These are phyloP conservation scores for Leucophora obtusa DNA, from an alignment of 2,888 invertebrate species.

Conservation along the genomic window DNA sequence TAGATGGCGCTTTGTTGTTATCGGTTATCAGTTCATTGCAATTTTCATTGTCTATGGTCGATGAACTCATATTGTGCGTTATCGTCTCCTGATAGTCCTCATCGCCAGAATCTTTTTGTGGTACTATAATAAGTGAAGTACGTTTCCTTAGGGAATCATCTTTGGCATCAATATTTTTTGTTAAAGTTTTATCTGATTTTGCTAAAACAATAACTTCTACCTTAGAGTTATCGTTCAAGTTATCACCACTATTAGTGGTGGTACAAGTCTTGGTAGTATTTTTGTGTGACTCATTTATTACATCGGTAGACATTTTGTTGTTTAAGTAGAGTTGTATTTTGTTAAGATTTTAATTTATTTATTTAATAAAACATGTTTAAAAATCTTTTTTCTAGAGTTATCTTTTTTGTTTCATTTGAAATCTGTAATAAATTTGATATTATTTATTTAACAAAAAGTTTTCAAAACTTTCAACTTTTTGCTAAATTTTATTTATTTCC, in stretches of 20 bases:
- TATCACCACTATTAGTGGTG: slow-evolving; percentile 44
- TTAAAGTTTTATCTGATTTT: slow-evolving; percentile 77
- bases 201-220: slow-evolving; percentile 76
- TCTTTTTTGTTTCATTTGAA: slow-evolving; percentile 2
- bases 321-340: slow-evolving; percentile 45
- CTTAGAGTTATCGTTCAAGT: slow-evolving; percentile 70
- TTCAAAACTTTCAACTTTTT: background rate
- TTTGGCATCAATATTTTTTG: slow-evolving; percentile 78
- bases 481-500: slow-evolving; percentile 21
- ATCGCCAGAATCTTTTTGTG: slow-evolving; percentile 67
- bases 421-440: background rate
- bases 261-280: slow-evolving; percentile 47
- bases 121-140: slow-evolving; percentile 77
- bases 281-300: slow-evolving; percentile 58
- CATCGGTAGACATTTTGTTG: slow-evolving; percentile 66
- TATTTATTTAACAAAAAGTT: background rate
- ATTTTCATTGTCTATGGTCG: slow-evolving; percentile 58
- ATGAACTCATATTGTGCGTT: slow-evolving; percentile 64
- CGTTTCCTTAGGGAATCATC: slow-evolving; percentile 77
- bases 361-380: slow-evolving; percentile 51
- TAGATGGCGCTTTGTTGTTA: slow-evolving; percentile 18
- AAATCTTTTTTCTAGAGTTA: slow-evolving; percentile 7
- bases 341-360: slow-evolving; percentile 25
- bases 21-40: slow-evolving; percentile 54
- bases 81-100: background rate